Percentiles rank a stretch among this genome's conserved stretches.
phyloP scores from a whole-genome alignment of 2,797 vertebrate genomes.

The Bovichtus variegatus region DNA sequence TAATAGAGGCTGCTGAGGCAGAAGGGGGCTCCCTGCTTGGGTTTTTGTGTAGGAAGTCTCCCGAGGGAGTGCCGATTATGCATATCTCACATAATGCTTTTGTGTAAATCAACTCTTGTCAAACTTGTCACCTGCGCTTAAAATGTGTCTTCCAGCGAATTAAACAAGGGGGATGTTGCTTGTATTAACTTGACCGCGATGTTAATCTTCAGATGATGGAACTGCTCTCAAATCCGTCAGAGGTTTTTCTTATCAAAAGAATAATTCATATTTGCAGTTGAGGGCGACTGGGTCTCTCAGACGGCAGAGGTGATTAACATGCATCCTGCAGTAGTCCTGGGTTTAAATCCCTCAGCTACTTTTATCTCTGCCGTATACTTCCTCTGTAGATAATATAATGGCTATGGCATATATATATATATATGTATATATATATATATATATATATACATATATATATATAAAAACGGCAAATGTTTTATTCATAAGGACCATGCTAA shows the following conservation, averaged over 20 bases:
- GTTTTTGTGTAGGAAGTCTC: constrained; percentile 10
- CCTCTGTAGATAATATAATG: neutral
- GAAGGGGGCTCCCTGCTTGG: neutral
- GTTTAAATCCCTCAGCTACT: constrained; percentile 5
- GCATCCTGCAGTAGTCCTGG: neutral
- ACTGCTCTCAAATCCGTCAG: neutral
- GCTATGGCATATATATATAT: too few species aligned
- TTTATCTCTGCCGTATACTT: neutral
- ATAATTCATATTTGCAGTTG: constrained; percentile 40
- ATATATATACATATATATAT: too few species aligned
- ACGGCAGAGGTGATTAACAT: constrained; percentile 35
- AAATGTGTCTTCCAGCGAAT: neutral
- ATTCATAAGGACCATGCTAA: neutral
- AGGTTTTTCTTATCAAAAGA: constrained; percentile 48
- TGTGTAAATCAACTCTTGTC: neutral
- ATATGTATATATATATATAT: too few species aligned
- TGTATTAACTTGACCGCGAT: neutral
- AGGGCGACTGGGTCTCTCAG: neutral
- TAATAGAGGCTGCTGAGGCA: constrained; percentile 15
- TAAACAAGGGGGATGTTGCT: neutral
- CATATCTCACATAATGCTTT: neutral
- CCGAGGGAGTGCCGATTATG: constrained; percentile 9
- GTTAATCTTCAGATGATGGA: constrained; percentile 16
- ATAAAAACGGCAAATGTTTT: neutral
- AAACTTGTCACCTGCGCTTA: neutral